phyloP scores from a whole-genome alignment of 2,888 invertebrate genomes.

The Dryococelus australis region DNA sequence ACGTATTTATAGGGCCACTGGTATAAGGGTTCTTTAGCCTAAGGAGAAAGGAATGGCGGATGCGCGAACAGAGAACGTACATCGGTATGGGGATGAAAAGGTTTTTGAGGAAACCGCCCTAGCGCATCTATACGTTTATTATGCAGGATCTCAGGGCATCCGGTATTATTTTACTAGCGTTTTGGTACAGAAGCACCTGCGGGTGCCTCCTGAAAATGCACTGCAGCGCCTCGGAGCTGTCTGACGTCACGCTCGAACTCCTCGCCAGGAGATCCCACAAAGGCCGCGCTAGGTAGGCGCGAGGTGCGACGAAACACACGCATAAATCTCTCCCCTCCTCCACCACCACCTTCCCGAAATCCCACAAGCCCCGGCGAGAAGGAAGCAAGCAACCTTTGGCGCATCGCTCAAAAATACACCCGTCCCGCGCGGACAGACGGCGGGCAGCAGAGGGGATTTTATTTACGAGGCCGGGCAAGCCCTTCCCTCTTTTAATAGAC shows the following conservation, averaged over 20 bases:
- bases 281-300: neutral
- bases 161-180: too few species aligned
- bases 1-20: too few species aligned
- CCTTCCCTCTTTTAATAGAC: slow-evolving; percentile 16
- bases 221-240: neutral
- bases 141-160: too few species aligned
- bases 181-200: neutral
- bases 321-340: neutral
- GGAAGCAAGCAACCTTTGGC: neutral
- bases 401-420: slow-evolving; percentile 16
- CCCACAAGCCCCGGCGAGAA: neutral
- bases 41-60: too few species aligned
- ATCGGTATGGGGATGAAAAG: too few species aligned
- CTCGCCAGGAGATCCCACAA: neutral
- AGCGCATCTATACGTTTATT: too few species aligned
- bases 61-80: too few species aligned
- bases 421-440: slow-evolving; percentile 1
- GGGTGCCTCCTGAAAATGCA: neutral
- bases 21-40: too few species aligned
- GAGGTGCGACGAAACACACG: neutral
- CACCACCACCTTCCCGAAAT: neutral
- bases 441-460: neutral
- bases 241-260: neutral
- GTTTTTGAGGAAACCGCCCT: too few species aligned
- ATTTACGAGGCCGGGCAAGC: neutral